Base-by-base conservation (phyloP, 1,140 invertebrate genomes). In the Cotesia glomerata region DNA sequence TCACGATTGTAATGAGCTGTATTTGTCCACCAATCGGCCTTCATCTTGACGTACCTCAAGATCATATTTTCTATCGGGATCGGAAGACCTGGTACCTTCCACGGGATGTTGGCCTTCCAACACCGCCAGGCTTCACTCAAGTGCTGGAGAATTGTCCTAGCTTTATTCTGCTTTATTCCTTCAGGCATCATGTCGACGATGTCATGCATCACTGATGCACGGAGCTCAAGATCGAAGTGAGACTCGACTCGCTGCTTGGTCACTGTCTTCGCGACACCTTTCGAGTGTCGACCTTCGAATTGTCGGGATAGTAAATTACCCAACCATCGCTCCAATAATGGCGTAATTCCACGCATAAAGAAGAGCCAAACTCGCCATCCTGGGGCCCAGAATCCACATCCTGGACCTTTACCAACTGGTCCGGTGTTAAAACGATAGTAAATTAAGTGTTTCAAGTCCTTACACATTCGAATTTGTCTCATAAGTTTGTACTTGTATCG, bases 171-270 rank as follows among this genome's bases (percentile, higher is more conserved):
- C 82, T 99, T 99, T 78, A 99, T 99, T 75, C 98, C 98, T 88
- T 99, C 98, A 0, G 98, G 98, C 98, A 99, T 99, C 98, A 99
- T 99, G 82, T 99, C 98, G 1, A 99, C 92, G 81, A 99, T 99
- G 83, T 99, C 98, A 87, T 99, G 98, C 98, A 99, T 99, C 35
- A 98, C 97, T 0, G 97, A 98, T 51, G 97, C 97, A 78, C 98
- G 90, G 74, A 99, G 87, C 88, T 99, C 98, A 67, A 99, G 89
- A 91, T 99, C 98, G 87, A 99, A 99, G 88, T 99, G 98, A 61
- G 97, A 98, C 81, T 99, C 98, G 0, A 99, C 98, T 80, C 98
- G 90, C 85, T 99, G 98, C 84, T 99, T 99, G 0, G 98, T 99
- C 0, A 99, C 98, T 3, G 98, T 99, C 87, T 99, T 99, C 0